Conservation (phyloP, 64 coral and sea anemone genomes). For the Catalaphyllia jardinei region DNA sequence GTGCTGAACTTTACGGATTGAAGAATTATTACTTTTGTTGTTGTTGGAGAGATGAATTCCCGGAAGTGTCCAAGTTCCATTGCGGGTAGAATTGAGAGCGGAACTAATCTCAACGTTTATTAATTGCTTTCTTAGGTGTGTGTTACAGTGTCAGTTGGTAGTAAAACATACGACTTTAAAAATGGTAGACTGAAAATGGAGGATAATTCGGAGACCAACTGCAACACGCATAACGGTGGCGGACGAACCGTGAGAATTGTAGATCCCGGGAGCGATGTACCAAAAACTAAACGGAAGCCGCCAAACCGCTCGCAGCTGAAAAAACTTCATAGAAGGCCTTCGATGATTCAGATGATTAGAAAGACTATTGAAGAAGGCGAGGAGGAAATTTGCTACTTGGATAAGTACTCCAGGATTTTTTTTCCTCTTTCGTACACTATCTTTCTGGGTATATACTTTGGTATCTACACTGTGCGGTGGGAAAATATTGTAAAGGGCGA, state of each 20-base stretch:
- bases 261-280: background rate
- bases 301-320: slow-evolving; percentile 20
- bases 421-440: slow-evolving; percentile 59
- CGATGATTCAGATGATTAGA: slow-evolving; percentile 64
- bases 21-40: no score
- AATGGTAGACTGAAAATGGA: slow-evolving; percentile 12
- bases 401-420: slow-evolving; percentile 55
- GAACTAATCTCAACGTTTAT: no score
- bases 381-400: slow-evolving; percentile 46
- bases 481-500: background rate
- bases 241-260: background rate
- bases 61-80: no score
- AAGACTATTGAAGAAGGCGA: slow-evolving; percentile 51
- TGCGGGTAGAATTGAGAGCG: no score
- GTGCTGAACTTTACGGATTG: no score
- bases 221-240: slow-evolving; percentile 11
- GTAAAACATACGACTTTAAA: slow-evolving; percentile 57
- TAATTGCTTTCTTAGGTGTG: background rate
- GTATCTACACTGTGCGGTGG: slow-evolving; percentile 35
- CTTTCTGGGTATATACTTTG: slow-evolving; percentile 63
- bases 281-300: background rate
- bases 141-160: slow-evolving; percentile 51
- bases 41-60: no score
- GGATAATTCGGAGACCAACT: background rate
- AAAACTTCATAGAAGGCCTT: slow-evolving; percentile 46